Evolutionary conservation across 2,797 vertebrate species (phyloP).

Genomic region (Enteromius unitaeniatus): DNA sequence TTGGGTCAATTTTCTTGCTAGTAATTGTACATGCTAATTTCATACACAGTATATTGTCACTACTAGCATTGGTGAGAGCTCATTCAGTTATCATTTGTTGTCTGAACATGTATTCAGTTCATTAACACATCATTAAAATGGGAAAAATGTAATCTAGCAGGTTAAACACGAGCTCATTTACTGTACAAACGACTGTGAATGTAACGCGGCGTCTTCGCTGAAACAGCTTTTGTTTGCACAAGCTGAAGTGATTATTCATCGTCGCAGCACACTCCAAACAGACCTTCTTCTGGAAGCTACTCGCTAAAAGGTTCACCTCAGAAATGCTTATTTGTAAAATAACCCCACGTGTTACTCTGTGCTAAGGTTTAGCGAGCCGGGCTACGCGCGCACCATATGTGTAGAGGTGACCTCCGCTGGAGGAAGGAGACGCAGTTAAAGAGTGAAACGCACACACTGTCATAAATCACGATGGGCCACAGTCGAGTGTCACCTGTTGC

Average conservation of each 20-base stretch:
- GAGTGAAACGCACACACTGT: conserved; percentile 52
- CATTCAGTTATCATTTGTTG: neutral
- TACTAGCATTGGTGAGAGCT: neutral
- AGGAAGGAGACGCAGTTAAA: conserved; percentile 50
- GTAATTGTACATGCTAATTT: neutral
- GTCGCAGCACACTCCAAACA: neutral
- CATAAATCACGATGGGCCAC: conserved; percentile 58
- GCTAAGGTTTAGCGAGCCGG: conserved; percentile 29
- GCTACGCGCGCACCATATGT: conserved; percentile 61
- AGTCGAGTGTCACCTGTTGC: conserved; percentile 33
- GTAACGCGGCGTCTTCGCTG: neutral
- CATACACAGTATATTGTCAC: neutral
- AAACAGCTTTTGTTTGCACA: conserved; percentile 26
- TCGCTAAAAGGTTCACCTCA: neutral
- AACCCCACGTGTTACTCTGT: neutral
- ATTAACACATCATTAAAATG: neutral
- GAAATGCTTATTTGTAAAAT: conserved; percentile 30
- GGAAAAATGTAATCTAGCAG: neutral
- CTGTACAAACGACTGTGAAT: neutral
- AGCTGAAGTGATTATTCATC: conserved; percentile 11
- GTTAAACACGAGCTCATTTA: neutral
- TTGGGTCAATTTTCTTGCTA: neutral
- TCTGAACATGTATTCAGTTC: neutral
- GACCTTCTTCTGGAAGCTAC: neutral
- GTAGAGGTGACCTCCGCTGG: conserved; percentile 61